Evolutionary conservation across 2,888 invertebrate genomes (phyloP).

Genomic region (Pocota personata): DNA sequence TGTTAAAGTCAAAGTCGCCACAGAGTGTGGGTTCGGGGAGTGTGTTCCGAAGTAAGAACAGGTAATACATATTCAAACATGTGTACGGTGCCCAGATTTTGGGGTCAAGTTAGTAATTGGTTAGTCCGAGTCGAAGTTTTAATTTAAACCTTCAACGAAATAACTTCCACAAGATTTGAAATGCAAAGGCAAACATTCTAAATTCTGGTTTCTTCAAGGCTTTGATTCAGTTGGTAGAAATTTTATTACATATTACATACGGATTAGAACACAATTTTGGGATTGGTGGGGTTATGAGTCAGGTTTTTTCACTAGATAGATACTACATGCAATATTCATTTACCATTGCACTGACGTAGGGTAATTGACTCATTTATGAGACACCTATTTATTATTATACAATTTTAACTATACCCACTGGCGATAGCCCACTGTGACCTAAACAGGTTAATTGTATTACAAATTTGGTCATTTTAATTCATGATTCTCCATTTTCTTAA

Average conservation of each 20-base stretch:
- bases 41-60: conserved; percentile 11
- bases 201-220: conserved; percentile 52
- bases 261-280: neutral
- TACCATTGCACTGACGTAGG: no score
- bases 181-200: conserved; percentile 13
- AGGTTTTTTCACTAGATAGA: neutral
- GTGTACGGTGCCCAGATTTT: conserved; percentile 35
- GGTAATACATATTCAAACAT: conserved; percentile 3
- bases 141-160: conserved; percentile 14
- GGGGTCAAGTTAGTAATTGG: conserved; percentile 67
- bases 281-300: neutral
- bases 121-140: conserved; percentile 22
- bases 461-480: no score
- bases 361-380: no score
- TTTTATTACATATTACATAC: neutral
- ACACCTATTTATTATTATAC: no score
- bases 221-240: neutral
- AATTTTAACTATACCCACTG: no score
- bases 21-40: neutral
- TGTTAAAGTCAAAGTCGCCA: conserved; percentile 39
- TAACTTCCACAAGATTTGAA: conserved; percentile 57
- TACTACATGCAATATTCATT: neutral
- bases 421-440: no score
- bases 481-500: no score
- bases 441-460: no score